Conservation (phyloP, 1,140 invertebrate species). For the roundworm (Caenorhabditis elegans) region WBcel235 BX284602.5:8167501-8168000, state of each 20-base stretch:
- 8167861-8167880: constrained; percentile 34
- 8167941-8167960: background rate
- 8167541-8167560: background rate
- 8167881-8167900: background rate
- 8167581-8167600: background rate
- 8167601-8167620: background rate
- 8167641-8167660: background rate
- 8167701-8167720: background rate
- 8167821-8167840: background rate
- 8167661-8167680: constrained; percentile 2
- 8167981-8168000: background rate
- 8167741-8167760: background rate
- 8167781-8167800: background rate
- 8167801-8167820: background rate
- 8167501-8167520: background rate
- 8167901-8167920: background rate
- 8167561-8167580: background rate
- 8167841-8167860: constrained; percentile 17
- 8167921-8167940: constrained; percentile 27
- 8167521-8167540: background rate
- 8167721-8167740: background rate
- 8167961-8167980: background rate
- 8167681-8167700: constrained; percentile 27
- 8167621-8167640: constrained; percentile 18
- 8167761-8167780: background rate